A percentile compares a stretch with the other conserved stretches of the same genome.
phyloP scores from a whole-genome alignment of 2,888 invertebrate species.

The Oasisia sp. region DNA sequence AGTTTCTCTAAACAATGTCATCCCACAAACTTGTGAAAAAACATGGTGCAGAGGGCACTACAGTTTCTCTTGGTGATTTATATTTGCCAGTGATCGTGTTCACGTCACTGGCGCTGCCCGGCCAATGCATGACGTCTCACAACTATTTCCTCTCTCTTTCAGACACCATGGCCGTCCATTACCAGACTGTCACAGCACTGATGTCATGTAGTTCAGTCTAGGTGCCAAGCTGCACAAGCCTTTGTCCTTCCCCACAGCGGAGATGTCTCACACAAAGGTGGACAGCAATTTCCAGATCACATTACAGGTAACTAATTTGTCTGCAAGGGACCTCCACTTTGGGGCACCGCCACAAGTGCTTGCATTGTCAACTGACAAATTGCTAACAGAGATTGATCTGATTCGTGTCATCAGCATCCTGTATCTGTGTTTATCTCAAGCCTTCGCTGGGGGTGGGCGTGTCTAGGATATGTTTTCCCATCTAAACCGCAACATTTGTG shows the following conservation, averaged over 20 bases:
- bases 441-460: not conserved
- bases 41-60: not conserved
- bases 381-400: not conserved
- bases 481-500: not conserved
- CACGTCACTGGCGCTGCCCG: not conserved
- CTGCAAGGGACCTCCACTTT: not conserved
- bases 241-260: not conserved
- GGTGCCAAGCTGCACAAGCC: not conserved
- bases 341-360: not conserved
- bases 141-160: not conserved
- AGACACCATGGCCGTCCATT: not conserved
- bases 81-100: not conserved
- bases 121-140: not conserved
- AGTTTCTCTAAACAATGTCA: not conserved
- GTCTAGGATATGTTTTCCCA: not conserved
- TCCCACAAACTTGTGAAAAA: not conserved
- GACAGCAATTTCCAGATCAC: not conserved
- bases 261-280: not conserved
- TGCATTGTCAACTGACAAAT: not conserved
- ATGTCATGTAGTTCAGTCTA: not conserved
- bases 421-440: not conserved
- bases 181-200: not conserved
- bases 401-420: not conserved
- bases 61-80: not conserved
- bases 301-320: conserved; percentile 17